Conservation (phyloP, 2,797 vertebrate genomes). For the Champsocephalus gunnari region DNA sequence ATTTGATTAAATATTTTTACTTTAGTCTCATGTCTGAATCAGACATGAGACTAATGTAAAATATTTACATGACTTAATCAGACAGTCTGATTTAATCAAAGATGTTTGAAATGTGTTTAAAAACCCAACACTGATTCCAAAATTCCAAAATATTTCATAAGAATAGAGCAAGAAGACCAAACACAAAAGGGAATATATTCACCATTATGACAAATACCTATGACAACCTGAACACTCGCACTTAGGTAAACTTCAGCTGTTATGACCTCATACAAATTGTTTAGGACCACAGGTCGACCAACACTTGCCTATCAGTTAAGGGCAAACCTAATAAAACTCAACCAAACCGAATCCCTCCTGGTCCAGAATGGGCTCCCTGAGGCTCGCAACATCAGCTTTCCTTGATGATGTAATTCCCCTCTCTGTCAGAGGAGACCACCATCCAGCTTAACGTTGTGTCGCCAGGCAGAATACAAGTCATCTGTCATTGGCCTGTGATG, state of each 20-base stretch:
- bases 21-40: no score
- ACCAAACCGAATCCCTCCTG: constrained; percentile 16
- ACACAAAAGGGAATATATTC: not conserved
- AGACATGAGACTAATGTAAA: no score
- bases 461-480: constrained; percentile 35
- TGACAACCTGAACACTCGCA: not conserved
- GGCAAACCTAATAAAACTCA: constrained; percentile 2
- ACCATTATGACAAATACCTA: not conserved
- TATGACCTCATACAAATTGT: not conserved
- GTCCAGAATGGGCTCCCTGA: constrained; percentile 20
- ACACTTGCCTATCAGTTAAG: constrained; percentile 24
- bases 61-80: no score
- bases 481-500: constrained; percentile 59
- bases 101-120: no score
- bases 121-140: no score
- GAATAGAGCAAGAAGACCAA: no score
- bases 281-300: constrained; percentile 1
- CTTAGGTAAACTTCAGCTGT: not conserved
- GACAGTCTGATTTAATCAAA: not conserved
- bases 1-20: not conserved
- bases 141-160: no score
- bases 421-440: constrained; percentile 31
- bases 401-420: constrained; percentile 56
- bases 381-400: constrained; percentile 40
- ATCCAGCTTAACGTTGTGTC: constrained; percentile 37